Conservation (phyloP, 2,797 vertebrate genomes). For the Brotula barbata region DNA sequence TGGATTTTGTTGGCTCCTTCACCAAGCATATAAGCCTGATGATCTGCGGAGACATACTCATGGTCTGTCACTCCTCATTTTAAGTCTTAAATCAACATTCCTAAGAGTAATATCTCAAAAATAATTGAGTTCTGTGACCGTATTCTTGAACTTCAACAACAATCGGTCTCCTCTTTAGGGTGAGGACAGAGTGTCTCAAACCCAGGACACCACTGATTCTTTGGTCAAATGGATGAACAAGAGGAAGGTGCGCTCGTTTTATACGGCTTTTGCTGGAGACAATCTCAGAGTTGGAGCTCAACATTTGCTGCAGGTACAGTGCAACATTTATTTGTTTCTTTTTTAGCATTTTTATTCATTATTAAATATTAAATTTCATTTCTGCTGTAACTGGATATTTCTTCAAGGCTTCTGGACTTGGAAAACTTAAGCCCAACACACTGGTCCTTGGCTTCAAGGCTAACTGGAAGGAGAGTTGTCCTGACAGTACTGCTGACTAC, state of each 20-base stretch:
- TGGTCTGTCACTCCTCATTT: slow-evolving; percentile 65
- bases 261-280: slow-evolving; percentile 61
- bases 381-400: background rate
- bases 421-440: slow-evolving; percentile 81
- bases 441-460: slow-evolving; percentile 79
- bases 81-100: background rate
- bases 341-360: no score
- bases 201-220: slow-evolving; percentile 36
- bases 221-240: slow-evolving; percentile 76
- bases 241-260: slow-evolving; percentile 79
- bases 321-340: no score
- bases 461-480: slow-evolving; percentile 75
- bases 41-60: slow-evolving; percentile 80
- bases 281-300: slow-evolving; percentile 69
- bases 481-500: slow-evolving; percentile 74
- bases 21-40: slow-evolving; percentile 81
- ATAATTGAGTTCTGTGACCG: no score
- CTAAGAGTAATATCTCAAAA: no score
- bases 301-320: slow-evolving; percentile 76
- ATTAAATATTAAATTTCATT: background rate
- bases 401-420: slow-evolving; percentile 76
- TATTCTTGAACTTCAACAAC: no score
- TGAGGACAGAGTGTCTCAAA: slow-evolving; percentile 39
- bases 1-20: slow-evolving; percentile 80
- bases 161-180: slow-evolving; percentile 38